Evolutionary conservation across 2,113 vertebrate species (phyloP), one percentile per base, ranked within the genome.

Genomic region (Rhinichthys klamathensis): DNA sequence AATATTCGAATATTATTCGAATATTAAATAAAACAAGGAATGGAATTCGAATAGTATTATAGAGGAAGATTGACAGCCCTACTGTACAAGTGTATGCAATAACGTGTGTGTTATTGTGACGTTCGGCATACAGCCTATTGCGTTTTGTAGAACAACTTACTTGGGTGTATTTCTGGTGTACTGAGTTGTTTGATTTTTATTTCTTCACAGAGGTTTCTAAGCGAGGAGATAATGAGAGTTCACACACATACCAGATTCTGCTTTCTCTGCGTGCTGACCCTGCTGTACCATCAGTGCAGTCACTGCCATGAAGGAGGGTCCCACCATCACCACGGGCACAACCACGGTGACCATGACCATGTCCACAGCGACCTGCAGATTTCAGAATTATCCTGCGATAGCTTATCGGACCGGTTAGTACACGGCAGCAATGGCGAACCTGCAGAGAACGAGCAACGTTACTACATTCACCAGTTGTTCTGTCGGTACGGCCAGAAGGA

Each of bases 261-360:
- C 93, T 95, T 99, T 94, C 95, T 99, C 93, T 99, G 98, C 91
- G 95, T 99, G 93, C 93, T 99, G 94, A 97, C 97, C 72, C 96
- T 99, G 92, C 89, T 98, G 89, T 97, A 97, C 91, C 96, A 98
- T 91, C 97, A 97, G 78, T 97, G 96, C 92, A 95, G 93, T 93
- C 97, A 95, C 86, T 97, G 97, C 91, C 96, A 97, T 83, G 95
- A 89, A 84, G 94, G 95, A 74, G 93, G 90, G 3, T 95, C 96
- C 78, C 94, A 95, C 87, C 90, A 92, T 25, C 90, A 91, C 10
- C 69, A 32, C 10, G 89, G 58, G 10, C 92, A 91, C 80, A 92
- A 82, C 15, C n/a, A 92, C 61, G 92, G 92, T 21, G 94, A 92
- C 11, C 87, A 91, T 9, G 75, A 85, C 56, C 91, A 87, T n/a